Evolutionary conservation across 2,797 vertebrate genomes (phyloP).

Genomic region (Taeniopygia guttata): DNA sequence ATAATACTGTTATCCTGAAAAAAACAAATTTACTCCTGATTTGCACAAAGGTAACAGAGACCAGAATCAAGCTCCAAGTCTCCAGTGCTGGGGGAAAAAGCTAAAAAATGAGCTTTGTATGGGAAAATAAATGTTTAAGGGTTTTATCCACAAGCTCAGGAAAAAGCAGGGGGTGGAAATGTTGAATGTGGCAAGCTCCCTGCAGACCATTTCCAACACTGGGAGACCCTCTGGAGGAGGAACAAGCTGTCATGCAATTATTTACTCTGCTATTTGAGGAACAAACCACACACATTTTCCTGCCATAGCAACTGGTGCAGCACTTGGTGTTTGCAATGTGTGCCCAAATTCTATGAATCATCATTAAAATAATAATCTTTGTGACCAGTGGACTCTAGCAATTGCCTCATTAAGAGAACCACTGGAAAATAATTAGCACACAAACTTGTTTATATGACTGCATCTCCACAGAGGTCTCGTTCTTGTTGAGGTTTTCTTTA

Average conservation of each 20-base stretch:
- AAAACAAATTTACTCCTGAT: not conserved
- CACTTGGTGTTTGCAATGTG: not conserved
- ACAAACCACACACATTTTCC: not conserved
- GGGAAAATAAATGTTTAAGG: not conserved
- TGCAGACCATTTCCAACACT: not conserved
- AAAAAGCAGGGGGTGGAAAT: not conserved
- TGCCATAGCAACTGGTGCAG: slow-evolving; percentile 38
- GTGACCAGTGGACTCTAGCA: slow-evolving; percentile 45
- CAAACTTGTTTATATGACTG: not conserved
- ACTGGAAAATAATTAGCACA: slow-evolving; percentile 49
- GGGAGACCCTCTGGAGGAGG: not conserved
- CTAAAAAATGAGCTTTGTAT: not conserved
- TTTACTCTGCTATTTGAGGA: slow-evolving; percentile 46
- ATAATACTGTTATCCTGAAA: not conserved
- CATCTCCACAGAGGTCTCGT: not conserved
- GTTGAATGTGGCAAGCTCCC: not conserved
- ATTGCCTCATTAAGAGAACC: slow-evolving; percentile 46
- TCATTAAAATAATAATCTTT: slow-evolving; percentile 50
- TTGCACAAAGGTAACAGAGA: not conserved
- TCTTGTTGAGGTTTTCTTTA: slow-evolving; percentile 32
- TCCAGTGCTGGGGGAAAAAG: not conserved
- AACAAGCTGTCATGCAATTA: not conserved
- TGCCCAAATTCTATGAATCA: slow-evolving; percentile 39
- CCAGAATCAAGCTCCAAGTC: not conserved
- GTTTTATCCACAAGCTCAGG: not conserved